Percentiles rank a stretch among this genome's conserved stretches.
Evolutionary conservation across 2,113 vertebrate genomes (phyloP).

Genomic region (Balaenoptera acutorostrata): DNA sequence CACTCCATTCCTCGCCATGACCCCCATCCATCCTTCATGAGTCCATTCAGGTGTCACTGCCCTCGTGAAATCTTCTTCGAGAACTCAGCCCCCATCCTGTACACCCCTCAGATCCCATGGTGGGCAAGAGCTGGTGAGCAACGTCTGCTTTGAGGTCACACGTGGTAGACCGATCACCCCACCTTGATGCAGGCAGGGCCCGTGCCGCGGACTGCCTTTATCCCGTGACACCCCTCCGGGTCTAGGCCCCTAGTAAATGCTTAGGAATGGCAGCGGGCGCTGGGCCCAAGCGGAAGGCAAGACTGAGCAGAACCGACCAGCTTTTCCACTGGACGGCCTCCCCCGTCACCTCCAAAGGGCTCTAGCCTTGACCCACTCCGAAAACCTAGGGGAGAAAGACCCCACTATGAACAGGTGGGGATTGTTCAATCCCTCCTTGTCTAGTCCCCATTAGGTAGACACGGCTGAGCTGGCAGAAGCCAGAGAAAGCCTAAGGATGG

Average conservation of each 20-base stretch:
- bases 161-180: not conserved
- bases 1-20: not conserved
- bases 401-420: conserved; percentile 58
- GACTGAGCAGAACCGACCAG: not conserved
- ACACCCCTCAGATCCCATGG: not conserved
- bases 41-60: conserved; percentile 31
- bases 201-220: not conserved
- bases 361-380: not conserved
- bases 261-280: not conserved
- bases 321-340: not conserved
- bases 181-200: conserved; percentile 28
- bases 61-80: conserved; percentile 31
- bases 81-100: not conserved
- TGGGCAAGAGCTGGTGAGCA: not conserved
- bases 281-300: not conserved
- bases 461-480: conserved; percentile 69
- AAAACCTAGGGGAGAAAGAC: not conserved
- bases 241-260: conserved; percentile 6
- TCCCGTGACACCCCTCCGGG: not conserved
- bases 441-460: conserved; percentile 45
- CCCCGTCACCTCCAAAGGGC: not conserved
- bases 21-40: conserved; percentile 48
- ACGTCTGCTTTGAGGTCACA: not conserved
- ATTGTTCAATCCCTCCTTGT: conserved; percentile 72
- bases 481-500: conserved; percentile 69